A percentile compares a stretch with the other conserved stretches of the same genome.
Evolutionary conservation across 2,113 vertebrate genomes (phyloP).

Genomic region (Lycaon pictus): DNA sequence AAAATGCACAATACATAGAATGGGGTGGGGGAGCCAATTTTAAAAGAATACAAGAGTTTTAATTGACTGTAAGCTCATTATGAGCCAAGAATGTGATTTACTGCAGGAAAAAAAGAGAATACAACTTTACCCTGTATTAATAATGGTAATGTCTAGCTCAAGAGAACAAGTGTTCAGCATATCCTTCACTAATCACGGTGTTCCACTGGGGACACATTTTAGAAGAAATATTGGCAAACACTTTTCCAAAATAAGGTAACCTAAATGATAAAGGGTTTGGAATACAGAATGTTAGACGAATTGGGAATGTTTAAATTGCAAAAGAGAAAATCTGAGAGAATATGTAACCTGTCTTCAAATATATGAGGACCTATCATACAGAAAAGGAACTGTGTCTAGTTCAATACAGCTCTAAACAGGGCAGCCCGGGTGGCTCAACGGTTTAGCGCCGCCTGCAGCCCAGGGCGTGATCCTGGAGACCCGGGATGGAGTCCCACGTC

Average conservation of each 20-base stretch:
- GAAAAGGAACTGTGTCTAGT: conserved; percentile 42
- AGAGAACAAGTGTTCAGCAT: neutral
- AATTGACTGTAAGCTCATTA: neutral
- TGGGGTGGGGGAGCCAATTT: neutral
- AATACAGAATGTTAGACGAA: neutral
- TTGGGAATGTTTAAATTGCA: neutral
- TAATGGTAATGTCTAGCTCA: neutral
- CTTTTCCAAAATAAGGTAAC: neutral
- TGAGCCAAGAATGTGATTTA: neutral
- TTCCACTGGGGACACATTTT: neutral
- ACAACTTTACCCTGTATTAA: conserved; percentile 11
- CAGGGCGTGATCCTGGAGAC: too few species aligned
- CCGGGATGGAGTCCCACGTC: too few species aligned
- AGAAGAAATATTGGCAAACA: neutral
- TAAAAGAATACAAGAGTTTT: conserved; percentile 30
- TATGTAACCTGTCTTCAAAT: conserved; percentile 38
- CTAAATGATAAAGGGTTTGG: neutral
- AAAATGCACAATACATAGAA: neutral
- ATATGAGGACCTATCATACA: neutral
- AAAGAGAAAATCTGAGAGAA: conserved; percentile 42
- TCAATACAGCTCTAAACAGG: neutral
- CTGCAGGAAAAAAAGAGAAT: neutral
- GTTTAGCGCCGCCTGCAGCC: too few species aligned
- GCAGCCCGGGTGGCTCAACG: neutral
- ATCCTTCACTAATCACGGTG: neutral